These are phyloP conservation scores for Volucella bombylans DNA, from an alignment of 2,888 invertebrate genomes.

Conservation along the genomic window DNA sequence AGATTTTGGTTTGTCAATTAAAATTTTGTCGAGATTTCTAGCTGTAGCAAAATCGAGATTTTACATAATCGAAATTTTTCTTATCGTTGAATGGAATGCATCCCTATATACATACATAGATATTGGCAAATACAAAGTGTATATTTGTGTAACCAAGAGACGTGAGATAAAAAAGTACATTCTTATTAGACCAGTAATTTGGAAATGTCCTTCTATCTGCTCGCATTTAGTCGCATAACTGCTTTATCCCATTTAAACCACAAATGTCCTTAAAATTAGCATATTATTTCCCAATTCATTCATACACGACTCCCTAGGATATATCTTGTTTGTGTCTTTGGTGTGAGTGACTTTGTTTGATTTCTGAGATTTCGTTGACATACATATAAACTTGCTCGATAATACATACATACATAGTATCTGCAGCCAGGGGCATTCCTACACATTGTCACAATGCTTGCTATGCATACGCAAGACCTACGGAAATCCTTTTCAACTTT, in stretches of 20 bases:
- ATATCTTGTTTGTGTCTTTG: constrained; percentile 19
- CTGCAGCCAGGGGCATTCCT: constrained; percentile 13
- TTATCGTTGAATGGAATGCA: too few species aligned
- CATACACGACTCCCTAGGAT: constrained; percentile 11
- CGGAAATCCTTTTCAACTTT: constrained; percentile 45
- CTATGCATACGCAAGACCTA: constrained; percentile 16
- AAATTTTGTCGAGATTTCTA: too few species aligned
- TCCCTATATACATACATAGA: too few species aligned
- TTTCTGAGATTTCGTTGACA: constrained; percentile 50
- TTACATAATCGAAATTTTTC: too few species aligned
- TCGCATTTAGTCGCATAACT: background rate
- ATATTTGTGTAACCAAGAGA: too few species aligned
- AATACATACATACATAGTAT: constrained; percentile 15
- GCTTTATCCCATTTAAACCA: constrained; percentile 8
- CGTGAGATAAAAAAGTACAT: too few species aligned
- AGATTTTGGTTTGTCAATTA: too few species aligned
- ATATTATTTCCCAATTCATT: constrained; percentile 31
- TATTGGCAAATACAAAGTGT: too few species aligned
- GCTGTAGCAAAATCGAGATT: too few species aligned
- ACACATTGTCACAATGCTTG: background rate
- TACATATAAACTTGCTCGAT: constrained; percentile 44
- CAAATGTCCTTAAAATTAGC: constrained; percentile 25
- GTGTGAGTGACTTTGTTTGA: constrained; percentile 20
- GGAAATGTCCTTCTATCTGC: too few species aligned
- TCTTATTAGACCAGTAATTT: too few species aligned